Conservation (phyloP, 2,113 vertebrate species). For the Empidonax alnorum region DNA sequence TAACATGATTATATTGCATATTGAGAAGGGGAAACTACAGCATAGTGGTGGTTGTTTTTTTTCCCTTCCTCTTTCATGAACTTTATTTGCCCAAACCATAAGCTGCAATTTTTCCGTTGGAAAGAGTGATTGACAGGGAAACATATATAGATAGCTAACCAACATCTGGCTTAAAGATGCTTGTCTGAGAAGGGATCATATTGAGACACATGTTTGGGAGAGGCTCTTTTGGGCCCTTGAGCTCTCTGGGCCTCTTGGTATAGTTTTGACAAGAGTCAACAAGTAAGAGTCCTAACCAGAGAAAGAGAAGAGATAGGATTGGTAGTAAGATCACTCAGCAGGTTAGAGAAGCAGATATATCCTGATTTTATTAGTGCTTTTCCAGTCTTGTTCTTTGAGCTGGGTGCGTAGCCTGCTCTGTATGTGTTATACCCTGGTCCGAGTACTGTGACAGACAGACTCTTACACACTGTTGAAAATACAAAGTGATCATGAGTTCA, state of each 20-base stretch:
- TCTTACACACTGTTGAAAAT: neutral
- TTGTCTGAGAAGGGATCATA: neutral
- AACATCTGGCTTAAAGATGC: neutral
- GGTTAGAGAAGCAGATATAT: neutral
- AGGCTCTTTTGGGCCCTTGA: neutral
- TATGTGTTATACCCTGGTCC: neutral
- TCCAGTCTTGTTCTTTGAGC: neutral
- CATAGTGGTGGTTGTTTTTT: neutral
- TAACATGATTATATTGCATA: neutral
- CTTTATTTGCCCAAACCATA: neutral
- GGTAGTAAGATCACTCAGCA: neutral
- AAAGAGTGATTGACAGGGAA: neutral
- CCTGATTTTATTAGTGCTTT: neutral
- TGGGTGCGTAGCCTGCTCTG: neutral
- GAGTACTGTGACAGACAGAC: neutral
- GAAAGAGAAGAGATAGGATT: neutral
- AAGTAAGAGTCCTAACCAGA: neutral
- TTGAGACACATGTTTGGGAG: neutral
- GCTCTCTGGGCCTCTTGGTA: neutral
- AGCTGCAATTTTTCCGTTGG: neutral
- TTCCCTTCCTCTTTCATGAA: neutral
- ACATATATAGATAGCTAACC: neutral
- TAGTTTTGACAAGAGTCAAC: neutral
- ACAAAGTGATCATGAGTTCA: neutral
- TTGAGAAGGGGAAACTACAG: neutral